Percentiles rank a stretch among this genome's conserved stretches.
Evolutionary conservation across 2,797 vertebrate species (phyloP).

Genomic region (Rhinella marina): DNA sequence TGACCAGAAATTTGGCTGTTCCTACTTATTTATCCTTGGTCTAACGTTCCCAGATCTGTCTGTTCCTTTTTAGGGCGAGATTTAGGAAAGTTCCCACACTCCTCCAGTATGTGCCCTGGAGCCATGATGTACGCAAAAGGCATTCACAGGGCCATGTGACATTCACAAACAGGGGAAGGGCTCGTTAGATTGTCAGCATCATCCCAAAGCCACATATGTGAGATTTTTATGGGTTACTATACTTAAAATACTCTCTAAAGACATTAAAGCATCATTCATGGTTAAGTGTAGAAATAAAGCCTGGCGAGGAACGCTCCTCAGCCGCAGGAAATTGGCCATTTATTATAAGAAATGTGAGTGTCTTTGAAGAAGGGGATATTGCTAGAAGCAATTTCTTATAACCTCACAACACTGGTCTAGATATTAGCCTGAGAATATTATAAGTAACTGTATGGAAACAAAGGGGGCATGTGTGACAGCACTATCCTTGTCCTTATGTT

Average conservation of each 20-base stretch:
- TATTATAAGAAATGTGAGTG: neutral
- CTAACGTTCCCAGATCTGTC: constrained; percentile 52
- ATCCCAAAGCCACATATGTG: neutral
- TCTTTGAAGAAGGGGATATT: neutral
- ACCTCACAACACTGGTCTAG: neutral
- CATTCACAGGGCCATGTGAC: constrained; percentile 15
- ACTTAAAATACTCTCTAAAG: neutral
- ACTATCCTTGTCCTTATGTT: neutral
- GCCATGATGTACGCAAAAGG: neutral
- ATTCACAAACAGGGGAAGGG: neutral
- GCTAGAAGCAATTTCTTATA: neutral
- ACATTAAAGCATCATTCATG: neutral
- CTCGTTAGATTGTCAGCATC: neutral
- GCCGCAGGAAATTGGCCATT: neutral
- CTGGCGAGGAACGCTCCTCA: neutral
- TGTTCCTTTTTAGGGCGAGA: constrained; percentile 15
- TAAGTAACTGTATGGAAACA: neutral
- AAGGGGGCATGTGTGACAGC: neutral
- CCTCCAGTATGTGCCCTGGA: fast-evolving
- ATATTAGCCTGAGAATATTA: neutral
- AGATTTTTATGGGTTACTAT: constrained; percentile 15
- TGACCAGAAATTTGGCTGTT: constrained; percentile 42
- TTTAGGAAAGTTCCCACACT: constrained; percentile 22
- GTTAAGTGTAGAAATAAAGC: constrained; percentile 1
- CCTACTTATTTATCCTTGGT: constrained; percentile 2